Conservation (phyloP, 2,888 invertebrate genomes). For the Drosophila hawaiiensis region DNA sequence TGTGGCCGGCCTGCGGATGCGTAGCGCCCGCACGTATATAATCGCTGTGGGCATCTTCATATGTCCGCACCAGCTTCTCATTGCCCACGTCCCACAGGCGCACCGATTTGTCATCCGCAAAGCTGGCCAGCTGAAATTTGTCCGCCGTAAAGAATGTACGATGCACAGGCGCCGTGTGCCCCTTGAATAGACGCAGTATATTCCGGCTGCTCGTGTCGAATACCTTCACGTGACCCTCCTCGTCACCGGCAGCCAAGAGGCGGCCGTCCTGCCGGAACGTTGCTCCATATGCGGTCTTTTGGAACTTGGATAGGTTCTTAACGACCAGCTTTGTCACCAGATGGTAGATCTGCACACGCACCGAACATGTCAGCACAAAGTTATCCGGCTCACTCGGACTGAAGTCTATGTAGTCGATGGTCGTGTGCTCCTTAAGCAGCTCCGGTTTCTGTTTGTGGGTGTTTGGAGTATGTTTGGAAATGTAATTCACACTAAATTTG, state of each 20-base stretch:
- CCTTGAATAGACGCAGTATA: conserved; percentile 93
- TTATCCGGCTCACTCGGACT: conserved; percentile 95
- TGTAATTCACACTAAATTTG: neutral
- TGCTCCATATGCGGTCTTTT: conserved; percentile 94
- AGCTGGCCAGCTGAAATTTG: conserved; percentile 92
- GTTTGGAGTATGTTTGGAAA: neutral
- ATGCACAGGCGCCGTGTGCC: conserved; percentile 92
- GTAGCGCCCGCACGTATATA: conserved; percentile 94
- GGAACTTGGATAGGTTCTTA: conserved; percentile 93
- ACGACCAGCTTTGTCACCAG: conserved; percentile 93
- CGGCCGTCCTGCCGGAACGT: conserved; percentile 92
- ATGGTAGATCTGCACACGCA: conserved; percentile 94
- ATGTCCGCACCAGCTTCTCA: conserved; percentile 90
- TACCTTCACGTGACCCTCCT: conserved; percentile 93
- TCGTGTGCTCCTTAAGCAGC: conserved; percentile 95
- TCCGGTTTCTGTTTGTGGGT: conserved; percentile 89
- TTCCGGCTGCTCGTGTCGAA: conserved; percentile 95
- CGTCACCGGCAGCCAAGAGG: conserved; percentile 95
- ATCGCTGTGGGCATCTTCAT: conserved; percentile 89
- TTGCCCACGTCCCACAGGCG: conserved; percentile 96
- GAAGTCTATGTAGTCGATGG: conserved; percentile 96
- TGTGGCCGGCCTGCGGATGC: conserved; percentile 91
- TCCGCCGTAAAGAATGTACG: conserved; percentile 93
- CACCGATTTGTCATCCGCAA: conserved; percentile 95
- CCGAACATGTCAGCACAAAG: conserved; percentile 97